A percentile compares a stretch with the other conserved stretches of the same genome.
Evolutionary conservation across 2,797 vertebrate species (phyloP).

Genomic region (Alcedo quadribrachys): DNA sequence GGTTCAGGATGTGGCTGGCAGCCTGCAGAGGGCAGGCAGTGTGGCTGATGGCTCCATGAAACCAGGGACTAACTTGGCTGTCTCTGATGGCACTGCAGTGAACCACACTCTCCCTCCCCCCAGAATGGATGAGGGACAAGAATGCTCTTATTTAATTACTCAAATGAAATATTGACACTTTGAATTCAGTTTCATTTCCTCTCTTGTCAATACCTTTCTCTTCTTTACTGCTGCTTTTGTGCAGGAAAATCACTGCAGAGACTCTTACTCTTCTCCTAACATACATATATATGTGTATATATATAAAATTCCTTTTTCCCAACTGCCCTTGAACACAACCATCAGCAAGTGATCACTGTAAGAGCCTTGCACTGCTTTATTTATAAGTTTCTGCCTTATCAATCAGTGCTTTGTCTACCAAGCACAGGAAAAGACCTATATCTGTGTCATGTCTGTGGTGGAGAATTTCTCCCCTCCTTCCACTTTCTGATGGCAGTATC

Average conservation of each 20-base stretch:
- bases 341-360: background rate
- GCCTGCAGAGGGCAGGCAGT: background rate
- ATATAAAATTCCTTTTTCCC: background rate
- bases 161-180: slow-evolving; percentile 12
- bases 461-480: background rate
- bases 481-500: background rate
- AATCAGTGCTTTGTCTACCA: background rate
- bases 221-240: background rate
- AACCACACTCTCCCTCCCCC: background rate
- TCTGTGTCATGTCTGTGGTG: background rate
- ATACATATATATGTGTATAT: background rate
- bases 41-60: too few species aligned
- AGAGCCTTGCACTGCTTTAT: background rate
- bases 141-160: slow-evolving; percentile 18
- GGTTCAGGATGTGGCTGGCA: background rate
- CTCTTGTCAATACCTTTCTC: background rate
- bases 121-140: background rate
- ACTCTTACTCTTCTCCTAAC: background rate
- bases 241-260: background rate
- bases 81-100: background rate
- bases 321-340: background rate
- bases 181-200: slow-evolving; percentile 10
- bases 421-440: background rate
- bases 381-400: background rate
- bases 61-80: background rate